Conservation (phyloP, 2,113 vertebrate species). For the Edolisoma coerulescens region DNA sequence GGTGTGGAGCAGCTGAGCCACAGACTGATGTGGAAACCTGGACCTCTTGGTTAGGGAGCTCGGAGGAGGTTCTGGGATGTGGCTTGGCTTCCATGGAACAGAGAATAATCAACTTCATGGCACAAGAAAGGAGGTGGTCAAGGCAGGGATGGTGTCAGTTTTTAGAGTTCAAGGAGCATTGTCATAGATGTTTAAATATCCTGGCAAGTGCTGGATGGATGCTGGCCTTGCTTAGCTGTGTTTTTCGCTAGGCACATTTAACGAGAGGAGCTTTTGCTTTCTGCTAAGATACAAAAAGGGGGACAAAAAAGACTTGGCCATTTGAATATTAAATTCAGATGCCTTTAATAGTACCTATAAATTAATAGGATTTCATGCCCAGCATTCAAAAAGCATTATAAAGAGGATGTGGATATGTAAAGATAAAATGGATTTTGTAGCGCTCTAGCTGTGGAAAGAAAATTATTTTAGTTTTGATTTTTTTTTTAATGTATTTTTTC, state of each 20-base stretch:
- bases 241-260: background rate
- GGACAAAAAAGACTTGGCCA: background rate
- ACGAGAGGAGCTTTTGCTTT: background rate
- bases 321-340: constrained; percentile 39
- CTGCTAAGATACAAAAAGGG: background rate
- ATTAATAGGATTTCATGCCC: constrained; percentile 55
- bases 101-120: background rate
- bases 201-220: background rate
- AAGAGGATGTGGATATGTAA: constrained; percentile 26
- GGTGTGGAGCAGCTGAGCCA: background rate
- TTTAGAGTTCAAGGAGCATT: background rate
- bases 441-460: background rate
- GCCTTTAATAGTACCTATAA: constrained; percentile 44
- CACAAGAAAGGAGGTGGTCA: background rate
- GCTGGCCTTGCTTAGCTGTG: background rate
- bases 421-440: constrained; percentile 59
- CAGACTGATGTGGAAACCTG: background rate
- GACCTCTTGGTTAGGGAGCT: background rate
- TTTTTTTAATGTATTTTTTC: constrained; percentile 11
- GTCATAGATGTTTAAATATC: background rate
- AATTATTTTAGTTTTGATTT: constrained; percentile 36
- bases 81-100: background rate
- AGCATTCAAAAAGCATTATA: constrained; percentile 35
- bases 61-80: background rate
- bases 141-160: background rate